These are phyloP conservation scores for Drosophila nigritarsus DNA, from an alignment of 2,888 invertebrate genomes.

Conservation along the genomic window DNA sequence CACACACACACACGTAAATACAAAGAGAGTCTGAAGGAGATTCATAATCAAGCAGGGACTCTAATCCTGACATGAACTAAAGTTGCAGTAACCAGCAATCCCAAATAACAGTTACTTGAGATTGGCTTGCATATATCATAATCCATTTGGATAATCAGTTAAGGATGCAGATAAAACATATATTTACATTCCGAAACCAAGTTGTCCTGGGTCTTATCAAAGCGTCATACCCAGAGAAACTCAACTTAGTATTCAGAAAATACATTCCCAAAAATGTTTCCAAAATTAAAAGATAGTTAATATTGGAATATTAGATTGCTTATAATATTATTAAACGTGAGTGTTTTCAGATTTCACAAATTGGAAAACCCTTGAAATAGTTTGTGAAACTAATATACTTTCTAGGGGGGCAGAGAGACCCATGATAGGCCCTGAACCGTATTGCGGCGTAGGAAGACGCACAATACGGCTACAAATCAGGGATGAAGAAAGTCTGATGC, in stretches of 20 bases:
- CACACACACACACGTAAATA: not conserved
- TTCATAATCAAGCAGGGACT: not conserved
- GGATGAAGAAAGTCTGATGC: no score
- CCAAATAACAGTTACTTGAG: not conserved
- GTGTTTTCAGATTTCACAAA: not conserved
- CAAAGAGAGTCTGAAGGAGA: not conserved
- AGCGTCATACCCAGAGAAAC: not conserved
- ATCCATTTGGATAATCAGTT: not conserved
- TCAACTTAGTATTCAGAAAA: not conserved
- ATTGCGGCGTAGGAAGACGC: no score
- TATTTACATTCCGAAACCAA: not conserved
- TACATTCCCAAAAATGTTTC: not conserved
- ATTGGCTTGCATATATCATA: not conserved
- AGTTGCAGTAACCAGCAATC: not conserved
- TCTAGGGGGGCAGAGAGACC: no score
- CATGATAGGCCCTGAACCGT: no score
- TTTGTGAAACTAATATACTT: no score
- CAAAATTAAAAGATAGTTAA: no score
- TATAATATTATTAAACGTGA: no score
- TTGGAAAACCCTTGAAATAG: not conserved
- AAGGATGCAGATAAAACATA: not conserved
- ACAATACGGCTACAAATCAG: no score
- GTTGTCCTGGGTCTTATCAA: not conserved
- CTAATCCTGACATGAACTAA: not conserved
- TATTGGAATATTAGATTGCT: no score